A percentile compares a stretch with the other conserved stretches of the same genome.
Evolutionary conservation across 2,113 vertebrate genomes (phyloP).

Genomic region (Uropsilus gracilis): DNA sequence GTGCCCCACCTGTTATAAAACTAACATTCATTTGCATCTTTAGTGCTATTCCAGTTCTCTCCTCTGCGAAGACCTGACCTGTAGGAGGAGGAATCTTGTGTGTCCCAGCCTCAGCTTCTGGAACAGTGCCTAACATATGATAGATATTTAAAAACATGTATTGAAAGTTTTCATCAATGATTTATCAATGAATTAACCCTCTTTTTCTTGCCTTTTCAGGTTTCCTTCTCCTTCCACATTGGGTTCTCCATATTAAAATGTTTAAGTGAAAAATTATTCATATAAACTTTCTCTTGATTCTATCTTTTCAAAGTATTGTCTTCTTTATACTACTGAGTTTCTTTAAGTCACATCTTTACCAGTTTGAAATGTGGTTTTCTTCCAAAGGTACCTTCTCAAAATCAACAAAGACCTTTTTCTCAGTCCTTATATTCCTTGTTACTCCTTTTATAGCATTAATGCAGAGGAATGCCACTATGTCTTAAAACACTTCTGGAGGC

Average conservation of each 20-base stretch:
- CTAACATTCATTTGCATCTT: not conserved
- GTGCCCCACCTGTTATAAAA: too few species aligned
- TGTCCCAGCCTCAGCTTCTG: not conserved
- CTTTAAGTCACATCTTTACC: not conserved
- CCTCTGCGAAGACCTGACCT: not conserved
- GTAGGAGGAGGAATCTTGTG: not conserved
- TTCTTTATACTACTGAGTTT: not conserved
- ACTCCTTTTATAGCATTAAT: not conserved
- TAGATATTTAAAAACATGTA: not conserved
- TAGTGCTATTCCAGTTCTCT: not conserved
- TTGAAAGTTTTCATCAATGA: not conserved
- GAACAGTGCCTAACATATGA: not conserved
- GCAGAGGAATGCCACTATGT: not conserved
- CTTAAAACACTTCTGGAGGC: not conserved
- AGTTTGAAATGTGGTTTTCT: slow-evolving; percentile 3
- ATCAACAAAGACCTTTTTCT: not conserved
- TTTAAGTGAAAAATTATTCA: not conserved
- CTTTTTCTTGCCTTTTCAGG: slow-evolving; percentile 20
- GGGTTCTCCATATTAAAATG: not conserved
- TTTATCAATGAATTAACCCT: slow-evolving; percentile 5
- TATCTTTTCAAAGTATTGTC: not conserved
- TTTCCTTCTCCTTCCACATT: not conserved
- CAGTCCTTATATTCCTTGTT: not conserved
- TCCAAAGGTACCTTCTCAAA: slow-evolving; percentile 25
- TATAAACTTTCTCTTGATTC: not conserved